Evolutionary conservation across 2,113 vertebrate species (phyloP).

Genomic region (Myrmecobius fasciatus): DNA sequence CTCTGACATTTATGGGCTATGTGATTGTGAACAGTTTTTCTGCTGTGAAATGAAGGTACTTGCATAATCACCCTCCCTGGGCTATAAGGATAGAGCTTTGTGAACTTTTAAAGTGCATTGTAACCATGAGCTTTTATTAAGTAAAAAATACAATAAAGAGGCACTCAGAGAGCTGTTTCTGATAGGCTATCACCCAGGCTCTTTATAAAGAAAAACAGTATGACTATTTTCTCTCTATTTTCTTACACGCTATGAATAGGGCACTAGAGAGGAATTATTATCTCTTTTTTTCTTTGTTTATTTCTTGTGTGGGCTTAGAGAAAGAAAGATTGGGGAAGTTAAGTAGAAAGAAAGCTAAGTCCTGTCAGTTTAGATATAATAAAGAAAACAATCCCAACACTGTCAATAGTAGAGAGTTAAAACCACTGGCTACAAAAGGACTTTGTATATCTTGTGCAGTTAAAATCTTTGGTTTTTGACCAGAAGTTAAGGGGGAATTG

Average conservation of each 20-base stretch:
- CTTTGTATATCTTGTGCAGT: background rate
- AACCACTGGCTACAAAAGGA: background rate
- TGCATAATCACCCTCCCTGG: background rate
- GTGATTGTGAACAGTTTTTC: background rate
- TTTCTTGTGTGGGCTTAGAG: background rate
- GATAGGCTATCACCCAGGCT: background rate
- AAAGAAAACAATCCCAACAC: background rate
- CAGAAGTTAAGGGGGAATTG: background rate
- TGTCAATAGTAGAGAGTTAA: background rate
- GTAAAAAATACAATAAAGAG: background rate
- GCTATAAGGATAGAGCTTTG: background rate
- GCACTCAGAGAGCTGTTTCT: background rate
- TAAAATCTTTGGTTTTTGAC: background rate
- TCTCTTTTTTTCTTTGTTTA: background rate
- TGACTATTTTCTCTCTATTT: background rate
- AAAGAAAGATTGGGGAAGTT: background rate
- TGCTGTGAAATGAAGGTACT: background rate
- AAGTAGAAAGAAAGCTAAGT: background rate
- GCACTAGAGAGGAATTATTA: background rate
- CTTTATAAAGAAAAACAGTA: background rate
- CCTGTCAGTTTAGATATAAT: background rate
- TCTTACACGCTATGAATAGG: background rate
- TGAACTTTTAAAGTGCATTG: background rate
- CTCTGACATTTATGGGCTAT: background rate
- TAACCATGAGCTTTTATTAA: background rate